Base-by-base conservation (phyloP, 2,888 invertebrate species). In the Matsumyia berberina region DNA sequence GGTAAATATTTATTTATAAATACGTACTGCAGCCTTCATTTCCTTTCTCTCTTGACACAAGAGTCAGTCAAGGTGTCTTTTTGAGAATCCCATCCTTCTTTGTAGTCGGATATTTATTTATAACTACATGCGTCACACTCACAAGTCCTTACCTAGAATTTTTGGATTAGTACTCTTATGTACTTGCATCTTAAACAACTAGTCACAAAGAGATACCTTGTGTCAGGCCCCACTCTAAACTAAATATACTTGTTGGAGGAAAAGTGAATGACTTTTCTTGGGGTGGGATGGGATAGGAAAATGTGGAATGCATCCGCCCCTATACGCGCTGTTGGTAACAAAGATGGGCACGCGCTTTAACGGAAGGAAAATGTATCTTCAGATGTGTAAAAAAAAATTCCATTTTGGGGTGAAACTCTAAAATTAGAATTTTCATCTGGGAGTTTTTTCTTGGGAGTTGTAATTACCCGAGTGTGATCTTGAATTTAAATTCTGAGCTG, bases 331-430 rank as follows among this genome's bases (percentile, higher is more conserved):
- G 1, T 53, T 58, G 37, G 53, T 55, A 31, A 73, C 74, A 80
- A 79, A 74, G 55, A 72, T 49, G 7, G 64, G 81, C 81, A 82
- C 81, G 64, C 81, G 81, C 12, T 46, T 31, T 24, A 37, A 5
- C 37, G 37, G 44, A 51, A 76, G 35, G 4, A 4, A 24, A 24
- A 66, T n/a, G n/a, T n/a, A n/a, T 51, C 33, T 55, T 74, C 55
- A 76, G 19, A 6, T 58, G 72, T 72, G 31, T 58, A 37, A 44
- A 24, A 29, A 66, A 37, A 44, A 24, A 29, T 70, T 58, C 33
- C 58, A 77, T 33, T 12, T 57, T 70, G 33, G 81, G 76, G 81
- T 70, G 77, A 70, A 39, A 12, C 51, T 82, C 77, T 58, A 82
- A 76, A 76, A 29, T 58, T 82, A 77, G 81, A 82, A 49, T 55